Evolutionary conservation across 2,113 vertebrate species (phyloP), one percentile per base, ranked within the genome.

Genomic region (Lathamus discolor): DNA sequence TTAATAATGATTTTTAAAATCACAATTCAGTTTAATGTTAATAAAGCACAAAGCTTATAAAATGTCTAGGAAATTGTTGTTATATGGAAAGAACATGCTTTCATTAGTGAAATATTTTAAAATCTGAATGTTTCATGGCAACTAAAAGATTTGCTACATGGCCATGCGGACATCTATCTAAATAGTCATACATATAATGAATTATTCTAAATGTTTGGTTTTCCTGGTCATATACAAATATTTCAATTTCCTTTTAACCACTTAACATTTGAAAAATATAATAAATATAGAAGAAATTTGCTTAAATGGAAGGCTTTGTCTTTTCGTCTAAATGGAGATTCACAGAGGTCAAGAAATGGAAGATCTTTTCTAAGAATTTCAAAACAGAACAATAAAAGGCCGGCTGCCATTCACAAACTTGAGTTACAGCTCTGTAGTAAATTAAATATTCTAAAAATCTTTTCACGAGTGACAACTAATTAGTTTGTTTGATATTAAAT

Each of bases 371-470:
- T 8, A 54, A 94, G 73, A 84, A 83, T 72, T 86, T 94, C 9
- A 63, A 82, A 88, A 69, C 13, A 69, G 22, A 80, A 37, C 31
- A 3, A 61, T 75, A 44, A 70, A 93, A 86, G 19, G 54, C 75
- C 1, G 1, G 0, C 57, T 94, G 6, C 86, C 59, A n/a, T 84
- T 96, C 44, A 62, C 54, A 80, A 85, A 33, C 39, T 77, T 55
- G 17, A 94, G 46, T 88, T 86, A 52, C 9, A 7, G 33, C 86
- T 94, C 87, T 85, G 27, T 70, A 49, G 29, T 62, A 91, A 91
- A 69, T 86, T n/a, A 93, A 91, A 90, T 95, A 79, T 4, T 88
- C 51, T 74, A 55, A 91, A 95, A 91, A 63, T 88, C 14, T 39
- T 84, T 89, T 46, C 85, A 84, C 67, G 33, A 78, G 17, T 86